Base-by-base conservation (phyloP, 1,140 invertebrate species). In the Liolophura sinensis region DNA sequence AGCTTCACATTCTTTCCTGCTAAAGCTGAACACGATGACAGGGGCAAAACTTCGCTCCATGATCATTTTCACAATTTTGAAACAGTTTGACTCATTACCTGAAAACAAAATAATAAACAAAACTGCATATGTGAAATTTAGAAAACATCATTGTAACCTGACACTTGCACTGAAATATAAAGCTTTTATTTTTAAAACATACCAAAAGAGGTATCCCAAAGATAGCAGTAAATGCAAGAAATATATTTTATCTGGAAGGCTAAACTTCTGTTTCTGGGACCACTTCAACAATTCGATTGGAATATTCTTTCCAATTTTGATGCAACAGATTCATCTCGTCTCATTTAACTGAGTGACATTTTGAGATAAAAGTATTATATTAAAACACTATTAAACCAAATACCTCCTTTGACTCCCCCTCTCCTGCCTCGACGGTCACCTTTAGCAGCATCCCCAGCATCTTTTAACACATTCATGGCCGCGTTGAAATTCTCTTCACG, bases 21-120 rank as follows among this genome's bases (percentile, higher is more conserved):
- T 98, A 84, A 99, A 99, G 79, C 96, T 98, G 85, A 99, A 99
- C 61, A 98, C 94, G 75, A 99, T 99, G 20, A 97, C 95, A 0
- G 97, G 98, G 0, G 96, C 94, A 85, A 99, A 96, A 81, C 96
- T 95, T 55, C 94, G 86, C 81, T 99, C 97, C 93, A 98, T 97
- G 27, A 99, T 96, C 92, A 99, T 98, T 85, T 98, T 97, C 6
- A 99, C 92, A 64, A 99, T 95, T 86, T 98, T 99, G 75, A 95
- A 96, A 73, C 97, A 97, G 75, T 96, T 96, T 0, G 93, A 91
- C 58, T 89, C 85, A 64, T 85, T 85, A 67, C 76, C 79, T 78
- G 90, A 56, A 73, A 69, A 57, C n/a, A n/a, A 51, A 25, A 48
- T 48, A 50, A 59, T 54, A 61, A 22, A 51, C 25, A 24, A 40